Conservation (phyloP, 1,140 invertebrate species). For the Hesperophylax magnus region DNA sequence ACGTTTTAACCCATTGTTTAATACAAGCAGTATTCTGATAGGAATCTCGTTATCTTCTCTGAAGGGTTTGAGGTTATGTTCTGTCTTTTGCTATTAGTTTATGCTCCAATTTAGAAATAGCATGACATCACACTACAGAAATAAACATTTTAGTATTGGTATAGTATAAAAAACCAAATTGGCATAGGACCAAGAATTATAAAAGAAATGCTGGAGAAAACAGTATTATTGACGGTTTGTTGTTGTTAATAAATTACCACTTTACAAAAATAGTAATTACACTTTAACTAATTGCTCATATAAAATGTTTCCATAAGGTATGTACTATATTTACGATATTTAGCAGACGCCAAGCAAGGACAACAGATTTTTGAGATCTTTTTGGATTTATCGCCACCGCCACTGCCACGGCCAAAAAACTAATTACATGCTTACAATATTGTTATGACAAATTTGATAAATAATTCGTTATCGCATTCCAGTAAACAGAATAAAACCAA, state of each 20-base stretch:
- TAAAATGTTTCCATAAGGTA: no score
- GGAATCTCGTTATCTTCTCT: no score
- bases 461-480: not conserved
- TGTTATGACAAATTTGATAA: not conserved
- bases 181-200: conserved; percentile 38
- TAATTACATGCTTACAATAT: not conserved
- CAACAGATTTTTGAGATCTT: not conserved
- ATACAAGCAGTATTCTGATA: no score
- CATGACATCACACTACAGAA: conserved; percentile 36
- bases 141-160: conserved; percentile 41
- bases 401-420: not conserved
- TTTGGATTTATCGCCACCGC: not conserved
- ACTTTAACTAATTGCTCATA: not conserved
- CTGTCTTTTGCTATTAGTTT: not conserved
- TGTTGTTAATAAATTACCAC: no score
- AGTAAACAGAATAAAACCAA: not conserved
- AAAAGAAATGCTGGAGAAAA: conserved; percentile 38
- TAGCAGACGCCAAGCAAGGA: not conserved
- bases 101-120: conserved; percentile 18
- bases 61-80: not conserved
- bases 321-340: no score
- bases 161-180: conserved; percentile 24
- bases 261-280: not conserved
- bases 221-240: not conserved
- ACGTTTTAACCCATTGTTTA: no score